phyloP scores from a whole-genome alignment of 1,140 invertebrate genomes.

The Ylistrum balloti region DNA sequence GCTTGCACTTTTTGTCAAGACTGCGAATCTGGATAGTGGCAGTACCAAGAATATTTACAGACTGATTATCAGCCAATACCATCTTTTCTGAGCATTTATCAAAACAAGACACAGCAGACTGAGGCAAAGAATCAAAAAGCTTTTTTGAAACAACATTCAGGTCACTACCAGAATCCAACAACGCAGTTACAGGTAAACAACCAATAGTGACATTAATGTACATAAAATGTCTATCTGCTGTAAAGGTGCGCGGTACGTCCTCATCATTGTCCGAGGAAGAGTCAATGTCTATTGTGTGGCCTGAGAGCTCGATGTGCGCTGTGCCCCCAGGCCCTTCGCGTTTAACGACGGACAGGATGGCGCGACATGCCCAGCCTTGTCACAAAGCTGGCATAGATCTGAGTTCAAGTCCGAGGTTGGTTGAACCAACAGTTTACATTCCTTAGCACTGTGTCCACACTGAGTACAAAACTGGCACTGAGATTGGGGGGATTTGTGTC shows the following conservation, averaged over 20 bases:
- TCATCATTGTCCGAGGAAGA: neutral
- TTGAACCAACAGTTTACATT: neutral
- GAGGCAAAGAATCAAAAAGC: conserved; percentile 43
- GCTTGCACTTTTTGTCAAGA: too few species aligned
- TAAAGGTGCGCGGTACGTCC: neutral
- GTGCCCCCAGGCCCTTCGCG: neutral
- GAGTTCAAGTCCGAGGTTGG: too few species aligned
- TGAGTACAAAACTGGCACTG: too few species aligned
- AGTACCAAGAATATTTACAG: conserved; percentile 42
- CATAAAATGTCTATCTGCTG: neutral
- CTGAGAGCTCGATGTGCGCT: conserved; percentile 10
- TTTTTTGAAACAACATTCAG: conserved; percentile 43
- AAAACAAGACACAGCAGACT: neutral
- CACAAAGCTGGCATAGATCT: neutral
- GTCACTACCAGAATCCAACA: conserved; percentile 49
- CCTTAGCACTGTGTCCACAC: neutral
- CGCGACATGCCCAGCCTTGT: neutral
- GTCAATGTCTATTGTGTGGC: neutral
- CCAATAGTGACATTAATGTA: too few species aligned
- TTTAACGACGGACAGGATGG: neutral
- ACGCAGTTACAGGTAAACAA: neutral
- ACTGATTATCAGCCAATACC: conserved; percentile 42
- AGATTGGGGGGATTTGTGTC: too few species aligned
- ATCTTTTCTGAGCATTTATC: neutral
- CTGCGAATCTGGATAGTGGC: conserved; percentile 42